A percentile compares a stretch with the other conserved stretches of the same genome.
phyloP scores from a whole-genome alignment of 1,140 invertebrate genomes.

The Adoxophyes honmai region DNA sequence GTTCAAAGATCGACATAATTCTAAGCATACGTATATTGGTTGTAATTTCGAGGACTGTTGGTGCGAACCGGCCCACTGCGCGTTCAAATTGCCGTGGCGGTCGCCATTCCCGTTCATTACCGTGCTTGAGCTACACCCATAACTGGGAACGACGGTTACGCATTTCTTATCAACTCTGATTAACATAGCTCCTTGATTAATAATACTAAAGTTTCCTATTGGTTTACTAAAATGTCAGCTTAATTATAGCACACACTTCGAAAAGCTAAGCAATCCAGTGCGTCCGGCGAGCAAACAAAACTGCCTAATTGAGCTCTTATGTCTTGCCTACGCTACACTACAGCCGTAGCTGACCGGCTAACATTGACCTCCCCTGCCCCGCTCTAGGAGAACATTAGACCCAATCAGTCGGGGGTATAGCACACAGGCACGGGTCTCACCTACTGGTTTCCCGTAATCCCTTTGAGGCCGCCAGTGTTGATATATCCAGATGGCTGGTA shows the following conservation, averaged over 20 bases:
- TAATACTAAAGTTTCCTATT: too few species aligned
- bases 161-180: conserved; percentile 36
- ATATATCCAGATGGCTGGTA: conserved; percentile 24
- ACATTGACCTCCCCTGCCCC: conserved; percentile 3
- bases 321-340: conserved; percentile 22
- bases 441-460: conserved; percentile 17
- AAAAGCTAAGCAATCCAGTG: conserved; percentile 24
- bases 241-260: conserved; percentile 19
- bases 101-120: conserved; percentile 55
- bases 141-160: background rate
- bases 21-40: conserved; percentile 40
- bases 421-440: background rate
- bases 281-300: conserved; percentile 27
- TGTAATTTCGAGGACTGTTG: conserved; percentile 64
- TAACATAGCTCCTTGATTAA: too few species aligned
- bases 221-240: too few species aligned
- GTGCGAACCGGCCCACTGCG: conserved; percentile 57
- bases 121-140: conserved; percentile 49
- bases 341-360: conserved; percentile 8
- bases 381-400: background rate
- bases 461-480: conserved; percentile 23
- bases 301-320: conserved; percentile 34
- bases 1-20: conserved; percentile 11
- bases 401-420: background rate
- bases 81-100: conserved; percentile 67